Evolutionary conservation across 53 echinoderm and acorn worm genomes (phyloP).

Genomic region (Holothuria leucospilota): DNA sequence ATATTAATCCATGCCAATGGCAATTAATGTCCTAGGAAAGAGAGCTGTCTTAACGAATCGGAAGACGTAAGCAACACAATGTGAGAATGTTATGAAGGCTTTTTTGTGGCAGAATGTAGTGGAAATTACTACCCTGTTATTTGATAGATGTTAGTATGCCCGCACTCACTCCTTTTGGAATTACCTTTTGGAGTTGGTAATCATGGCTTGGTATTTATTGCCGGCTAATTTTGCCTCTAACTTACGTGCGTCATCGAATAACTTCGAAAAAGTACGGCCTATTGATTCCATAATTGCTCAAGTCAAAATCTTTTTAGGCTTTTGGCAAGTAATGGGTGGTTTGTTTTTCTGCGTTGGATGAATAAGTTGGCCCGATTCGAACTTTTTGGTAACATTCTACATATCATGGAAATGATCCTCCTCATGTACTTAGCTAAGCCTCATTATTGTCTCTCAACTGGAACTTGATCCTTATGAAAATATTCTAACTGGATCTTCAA

Average conservation of each 20-base stretch:
- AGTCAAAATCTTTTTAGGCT: constrained; percentile 6
- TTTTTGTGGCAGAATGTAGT: constrained; percentile 13
- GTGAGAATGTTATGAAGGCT: background rate
- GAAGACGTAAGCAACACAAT: background rate
- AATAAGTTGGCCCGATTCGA: background rate
- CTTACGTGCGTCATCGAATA: background rate
- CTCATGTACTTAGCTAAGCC: background rate
- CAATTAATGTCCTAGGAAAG: background rate
- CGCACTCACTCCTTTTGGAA: background rate
- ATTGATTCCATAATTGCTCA: constrained; percentile 20
- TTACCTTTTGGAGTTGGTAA: background rate
- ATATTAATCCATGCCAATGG: background rate
- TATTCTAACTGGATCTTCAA: background rate
- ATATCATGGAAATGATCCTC: background rate
- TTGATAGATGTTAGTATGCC: constrained; percentile 13
- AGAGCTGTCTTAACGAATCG: background rate
- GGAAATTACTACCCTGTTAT: background rate
- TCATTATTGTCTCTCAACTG: constrained; percentile 11
- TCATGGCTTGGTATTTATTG: background rate
- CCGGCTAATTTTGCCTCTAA: background rate
- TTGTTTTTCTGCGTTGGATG: background rate
- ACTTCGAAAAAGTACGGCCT: background rate
- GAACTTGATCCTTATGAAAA: background rate
- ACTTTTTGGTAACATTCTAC: background rate
- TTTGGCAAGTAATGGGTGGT: constrained; percentile 25